phyloP scores from a whole-genome alignment of 2,113 vertebrate genomes.

The Stomatorhinus ivindoensis region DNA sequence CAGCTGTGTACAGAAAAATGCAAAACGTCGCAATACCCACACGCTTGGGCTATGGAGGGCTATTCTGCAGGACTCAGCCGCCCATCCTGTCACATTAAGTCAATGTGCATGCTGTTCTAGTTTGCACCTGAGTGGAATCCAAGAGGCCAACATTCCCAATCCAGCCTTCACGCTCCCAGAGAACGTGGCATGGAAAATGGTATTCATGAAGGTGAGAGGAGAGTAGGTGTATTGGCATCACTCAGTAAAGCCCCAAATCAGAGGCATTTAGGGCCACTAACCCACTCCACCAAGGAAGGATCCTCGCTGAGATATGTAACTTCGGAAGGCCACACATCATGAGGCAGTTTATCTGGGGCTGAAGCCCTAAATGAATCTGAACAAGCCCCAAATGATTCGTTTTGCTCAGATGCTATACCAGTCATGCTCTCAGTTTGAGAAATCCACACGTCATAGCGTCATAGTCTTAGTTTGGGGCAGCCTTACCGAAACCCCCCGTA shows the following conservation, averaged over 20 bases:
- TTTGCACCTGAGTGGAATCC: slow-evolving; percentile 57
- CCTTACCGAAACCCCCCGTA: background rate
- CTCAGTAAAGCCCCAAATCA: background rate
- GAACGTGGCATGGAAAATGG: background rate
- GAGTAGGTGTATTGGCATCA: background rate
- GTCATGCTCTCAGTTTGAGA: background rate
- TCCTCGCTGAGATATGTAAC: background rate
- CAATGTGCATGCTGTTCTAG: slow-evolving; percentile 43
- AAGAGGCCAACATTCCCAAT: slow-evolving; percentile 26
- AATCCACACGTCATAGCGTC: background rate
- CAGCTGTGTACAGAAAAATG: background rate
- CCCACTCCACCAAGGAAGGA: background rate
- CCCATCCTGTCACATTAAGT: background rate
- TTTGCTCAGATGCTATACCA: background rate
- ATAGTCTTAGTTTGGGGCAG: background rate
- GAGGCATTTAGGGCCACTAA: background rate
- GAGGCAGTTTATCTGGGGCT: background rate
- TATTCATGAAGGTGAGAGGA: background rate
- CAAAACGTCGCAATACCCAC: background rate
- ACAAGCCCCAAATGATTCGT: background rate
- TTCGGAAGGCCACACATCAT: background rate
- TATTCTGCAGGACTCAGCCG: background rate
- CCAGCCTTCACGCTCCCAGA: background rate
- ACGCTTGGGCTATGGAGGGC: background rate
- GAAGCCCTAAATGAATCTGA: background rate